Base-by-base conservation (phyloP, 1,140 invertebrate genomes). In the Linepithema humile region DNA sequence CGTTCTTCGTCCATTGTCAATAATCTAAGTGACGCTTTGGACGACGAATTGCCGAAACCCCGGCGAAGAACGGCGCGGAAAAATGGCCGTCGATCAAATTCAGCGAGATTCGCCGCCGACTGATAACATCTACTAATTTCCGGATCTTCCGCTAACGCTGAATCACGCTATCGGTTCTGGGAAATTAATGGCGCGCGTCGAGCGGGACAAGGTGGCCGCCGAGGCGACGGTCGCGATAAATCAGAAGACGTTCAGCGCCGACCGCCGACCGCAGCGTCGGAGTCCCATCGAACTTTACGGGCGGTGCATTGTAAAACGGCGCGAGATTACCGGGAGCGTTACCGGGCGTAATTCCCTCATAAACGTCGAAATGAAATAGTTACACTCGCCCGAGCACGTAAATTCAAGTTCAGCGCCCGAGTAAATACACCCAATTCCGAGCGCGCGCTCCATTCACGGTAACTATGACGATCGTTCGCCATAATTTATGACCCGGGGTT, bases 301-400 rank as follows among this genome's bases (percentile, higher is more conserved):
- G 43, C 29, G 48, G 59, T 17, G 65, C 20, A 64, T n/a, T 45
- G 75, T 87, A 85, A 85, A 87, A 88, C 85, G 55, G 80, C 43
- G 26, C 64, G 50, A 60, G 70, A 88, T 88, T 80, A 83, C 67
- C 59, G 35, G 72, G 43, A 88, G 57, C 82, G 84, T 86, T 74
- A 84, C 67, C 50, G 3, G 9, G 57, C 65, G 73, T 85, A 89
- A 89, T 88, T 89, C 38, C 50, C 83, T 89, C 78, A 72, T 83
- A 85, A 85, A 88, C 60, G 74, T 89, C 86, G 23, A 70, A 89
- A 88, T 83, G 72, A 87, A 87, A 87, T 87, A 80, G 75, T 85
- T 88, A 82, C 53, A 64, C 77, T 67, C 29, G 64, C 20, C 55
- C 40, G 83, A 64, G 75, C 57, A 57, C 38, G 38, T 78, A 84